Percentiles rank a stretch among this genome's conserved stretches.
Conservation (phyloP, 2,888 invertebrate genomes). For the Acrobasis repandana region DNA sequence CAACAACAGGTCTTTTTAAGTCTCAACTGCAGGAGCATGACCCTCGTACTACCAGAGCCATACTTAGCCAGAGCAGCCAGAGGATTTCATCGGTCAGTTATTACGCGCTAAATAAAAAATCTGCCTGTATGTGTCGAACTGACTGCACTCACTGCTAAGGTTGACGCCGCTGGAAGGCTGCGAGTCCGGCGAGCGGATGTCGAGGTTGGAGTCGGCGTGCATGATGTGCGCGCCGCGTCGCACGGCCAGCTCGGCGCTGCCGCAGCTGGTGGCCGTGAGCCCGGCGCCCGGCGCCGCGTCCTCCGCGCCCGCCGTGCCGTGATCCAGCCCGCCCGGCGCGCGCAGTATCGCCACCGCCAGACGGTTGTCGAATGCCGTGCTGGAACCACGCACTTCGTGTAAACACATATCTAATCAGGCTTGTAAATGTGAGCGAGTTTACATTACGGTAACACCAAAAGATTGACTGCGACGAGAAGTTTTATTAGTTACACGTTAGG, state of each 20-base stretch:
- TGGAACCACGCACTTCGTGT: conserved; percentile 48
- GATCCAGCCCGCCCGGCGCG: conserved; percentile 93
- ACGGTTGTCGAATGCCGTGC: conserved; percentile 96
- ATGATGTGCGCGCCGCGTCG: conserved; percentile 71
- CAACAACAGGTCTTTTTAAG: too few relatives aligned
- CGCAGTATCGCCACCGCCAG: conserved; percentile 95
- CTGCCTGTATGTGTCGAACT: background rate
- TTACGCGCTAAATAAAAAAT: too few relatives aligned
- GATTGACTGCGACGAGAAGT: too few relatives aligned
- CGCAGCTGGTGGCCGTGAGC: conserved; percentile 45
- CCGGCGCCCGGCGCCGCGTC: conserved; percentile 64
- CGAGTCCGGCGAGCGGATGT: conserved; percentile 72
- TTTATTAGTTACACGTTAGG: too few relatives aligned
- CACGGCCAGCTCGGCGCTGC: conserved; percentile 71
- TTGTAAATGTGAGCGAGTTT: too few relatives aligned
- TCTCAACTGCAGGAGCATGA: too few relatives aligned
- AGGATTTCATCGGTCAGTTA: too few relatives aligned
- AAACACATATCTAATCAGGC: too few relatives aligned
- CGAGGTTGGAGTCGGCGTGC: conserved; percentile 89
- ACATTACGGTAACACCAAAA: too few relatives aligned
- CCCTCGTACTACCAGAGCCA: too few relatives aligned
- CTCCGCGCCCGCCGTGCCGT: conserved; percentile 78
- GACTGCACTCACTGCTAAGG: conserved; percentile 56
- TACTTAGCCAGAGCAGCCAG: too few relatives aligned
- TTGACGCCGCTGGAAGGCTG: conserved; percentile 54